Evolutionary conservation across 2,113 vertebrate species (phyloP).

Genomic region (Climacteris rufus): DNA sequence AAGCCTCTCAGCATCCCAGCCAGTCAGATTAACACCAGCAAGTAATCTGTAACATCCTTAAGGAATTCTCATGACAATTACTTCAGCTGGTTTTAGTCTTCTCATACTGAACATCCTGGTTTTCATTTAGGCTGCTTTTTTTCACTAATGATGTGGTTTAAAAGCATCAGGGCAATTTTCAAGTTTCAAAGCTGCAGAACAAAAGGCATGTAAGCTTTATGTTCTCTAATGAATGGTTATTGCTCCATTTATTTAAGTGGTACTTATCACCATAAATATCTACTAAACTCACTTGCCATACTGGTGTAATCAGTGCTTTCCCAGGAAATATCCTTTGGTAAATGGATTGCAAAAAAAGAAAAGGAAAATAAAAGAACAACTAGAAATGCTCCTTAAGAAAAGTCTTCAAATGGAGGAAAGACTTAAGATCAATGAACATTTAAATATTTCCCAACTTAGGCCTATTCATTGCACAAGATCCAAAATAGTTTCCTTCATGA

Average conservation of each 20-base stretch:
- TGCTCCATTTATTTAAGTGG: background rate
- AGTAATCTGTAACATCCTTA: background rate
- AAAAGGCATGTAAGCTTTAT: background rate
- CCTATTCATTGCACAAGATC: background rate
- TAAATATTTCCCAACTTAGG: background rate
- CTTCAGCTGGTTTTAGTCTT: background rate
- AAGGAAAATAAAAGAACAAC: background rate
- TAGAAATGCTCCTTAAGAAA: background rate
- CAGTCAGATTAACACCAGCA: background rate
- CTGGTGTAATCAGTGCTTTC: background rate
- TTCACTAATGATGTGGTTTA: background rate
- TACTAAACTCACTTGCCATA: background rate
- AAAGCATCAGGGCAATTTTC: background rate
- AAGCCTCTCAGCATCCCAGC: background rate
- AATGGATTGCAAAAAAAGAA: background rate
- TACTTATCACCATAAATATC: background rate
- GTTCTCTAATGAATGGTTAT: background rate
- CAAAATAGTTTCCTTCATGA: background rate
- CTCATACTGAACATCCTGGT: background rate
- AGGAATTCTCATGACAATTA: background rate
- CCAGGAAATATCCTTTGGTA: background rate
- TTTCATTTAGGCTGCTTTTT: background rate
- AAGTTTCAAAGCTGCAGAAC: background rate
- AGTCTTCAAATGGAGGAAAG: background rate
- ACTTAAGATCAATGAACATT: background rate